Evolutionary conservation across 2,113 vertebrate species (phyloP).

Genomic region (Ovibos moschatus): DNA sequence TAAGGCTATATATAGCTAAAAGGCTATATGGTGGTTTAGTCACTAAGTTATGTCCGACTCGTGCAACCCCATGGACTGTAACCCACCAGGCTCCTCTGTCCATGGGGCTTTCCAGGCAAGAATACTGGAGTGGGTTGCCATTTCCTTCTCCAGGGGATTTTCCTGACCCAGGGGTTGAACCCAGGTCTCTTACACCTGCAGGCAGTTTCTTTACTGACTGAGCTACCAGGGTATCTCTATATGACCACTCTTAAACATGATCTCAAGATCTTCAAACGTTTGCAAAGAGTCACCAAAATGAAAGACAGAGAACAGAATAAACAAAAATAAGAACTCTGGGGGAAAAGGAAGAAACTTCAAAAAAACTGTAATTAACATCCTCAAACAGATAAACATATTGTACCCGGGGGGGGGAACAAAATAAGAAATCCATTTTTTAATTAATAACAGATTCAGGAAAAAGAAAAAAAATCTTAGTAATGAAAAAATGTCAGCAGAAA

Average conservation of each 20-base stretch:
- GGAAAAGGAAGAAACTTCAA: background rate
- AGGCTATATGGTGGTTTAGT: background rate
- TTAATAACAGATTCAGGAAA: background rate
- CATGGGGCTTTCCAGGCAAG: background rate
- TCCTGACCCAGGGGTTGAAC: background rate
- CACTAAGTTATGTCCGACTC: background rate
- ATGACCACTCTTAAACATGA: background rate
- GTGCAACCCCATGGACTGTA: background rate
- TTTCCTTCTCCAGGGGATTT: background rate
- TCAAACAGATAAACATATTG: background rate
- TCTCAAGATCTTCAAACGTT: background rate
- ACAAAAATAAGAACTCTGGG: background rate
- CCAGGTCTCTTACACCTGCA: background rate
- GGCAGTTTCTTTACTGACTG: background rate
- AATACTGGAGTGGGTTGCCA: background rate
- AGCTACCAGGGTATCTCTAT: background rate
- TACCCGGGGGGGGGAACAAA: background rate
- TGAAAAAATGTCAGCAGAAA: background rate
- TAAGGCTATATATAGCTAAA: no score
- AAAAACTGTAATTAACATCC: background rate
- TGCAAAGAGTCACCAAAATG: constrained; percentile 2
- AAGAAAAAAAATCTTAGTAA: background rate
- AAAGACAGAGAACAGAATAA: background rate
- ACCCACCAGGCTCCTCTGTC: background rate
- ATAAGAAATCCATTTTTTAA: background rate